phyloP scores from a whole-genome alignment of 2,888 invertebrate species.

The Mechanitis messenoides region DNA sequence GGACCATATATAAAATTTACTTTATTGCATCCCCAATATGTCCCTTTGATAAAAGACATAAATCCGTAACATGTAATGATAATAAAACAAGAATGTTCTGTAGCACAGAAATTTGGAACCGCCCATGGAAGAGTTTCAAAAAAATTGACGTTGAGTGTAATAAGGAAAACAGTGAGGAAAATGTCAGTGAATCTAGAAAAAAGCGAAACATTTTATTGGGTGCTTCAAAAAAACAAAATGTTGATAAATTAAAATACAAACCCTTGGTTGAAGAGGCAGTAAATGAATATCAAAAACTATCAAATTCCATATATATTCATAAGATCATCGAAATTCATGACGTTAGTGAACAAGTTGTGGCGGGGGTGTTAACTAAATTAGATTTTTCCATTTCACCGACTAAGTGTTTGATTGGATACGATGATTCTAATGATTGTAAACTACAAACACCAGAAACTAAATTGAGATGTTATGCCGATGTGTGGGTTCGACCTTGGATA shows the following conservation, averaged over 20 bases:
- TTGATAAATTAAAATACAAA: slow-evolving; percentile 27
- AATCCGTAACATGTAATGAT: slow-evolving; percentile 31
- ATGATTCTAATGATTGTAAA: slow-evolving; percentile 32
- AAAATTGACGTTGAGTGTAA: slow-evolving; percentile 52
- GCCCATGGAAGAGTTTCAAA: slow-evolving; percentile 66
- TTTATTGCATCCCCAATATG: slow-evolving; percentile 40
- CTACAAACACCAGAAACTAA: slow-evolving; percentile 29
- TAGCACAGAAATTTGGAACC: slow-evolving; percentile 69
- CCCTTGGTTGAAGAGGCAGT: slow-evolving; percentile 33
- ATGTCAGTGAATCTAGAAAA: slow-evolving; percentile 22
- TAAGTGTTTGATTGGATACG: slow-evolving; percentile 27
- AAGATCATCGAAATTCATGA: slow-evolving; percentile 49
- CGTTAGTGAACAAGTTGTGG: slow-evolving; percentile 68
- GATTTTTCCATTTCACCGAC: slow-evolving; percentile 31
- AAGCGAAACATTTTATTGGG: slow-evolving; percentile 21
- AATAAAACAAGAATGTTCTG: slow-evolving; percentile 48
- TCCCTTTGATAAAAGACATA: slow-evolving; percentile 29
- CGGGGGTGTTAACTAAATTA: slow-evolving; percentile 64
- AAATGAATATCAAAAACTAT: slow-evolving; percentile 32
- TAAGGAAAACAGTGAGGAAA: slow-evolving; percentile 30
- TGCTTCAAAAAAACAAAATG: slow-evolving; percentile 18
- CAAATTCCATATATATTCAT: slow-evolving; percentile 44
- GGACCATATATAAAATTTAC: slow-evolving; percentile 43
- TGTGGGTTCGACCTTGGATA: slow-evolving; percentile 30
- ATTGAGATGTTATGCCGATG: slow-evolving; percentile 34